These are phyloP conservation scores for Scomber colias DNA, from an alignment of 2,113 vertebrate genomes.

Conservation along the genomic window DNA sequence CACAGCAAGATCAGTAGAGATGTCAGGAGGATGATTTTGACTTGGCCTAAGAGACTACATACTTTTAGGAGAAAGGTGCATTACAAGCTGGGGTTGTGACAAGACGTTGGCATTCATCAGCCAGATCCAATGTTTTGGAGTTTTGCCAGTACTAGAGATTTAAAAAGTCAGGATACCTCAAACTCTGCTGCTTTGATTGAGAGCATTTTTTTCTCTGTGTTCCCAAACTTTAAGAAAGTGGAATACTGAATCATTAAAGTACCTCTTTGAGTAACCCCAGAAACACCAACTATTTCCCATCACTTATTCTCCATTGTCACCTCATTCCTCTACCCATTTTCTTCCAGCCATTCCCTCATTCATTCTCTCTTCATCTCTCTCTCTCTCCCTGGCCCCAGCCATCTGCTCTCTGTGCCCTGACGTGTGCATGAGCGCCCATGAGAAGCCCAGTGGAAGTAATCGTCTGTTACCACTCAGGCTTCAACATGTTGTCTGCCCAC, in stretches of 20 bases:
- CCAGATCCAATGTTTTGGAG: background rate
- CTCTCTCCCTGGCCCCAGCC: slow-evolving; percentile 63
- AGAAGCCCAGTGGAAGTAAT: slow-evolving; percentile 80
- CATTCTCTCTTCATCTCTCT: slow-evolving; percentile 25
- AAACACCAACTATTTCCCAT: background rate
- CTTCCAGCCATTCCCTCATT: slow-evolving; percentile 34
- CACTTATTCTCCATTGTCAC: slow-evolving; percentile 33
- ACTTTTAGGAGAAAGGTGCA: too few relatives aligned
- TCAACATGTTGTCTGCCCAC: slow-evolving; percentile 77
- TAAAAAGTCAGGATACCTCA: background rate
- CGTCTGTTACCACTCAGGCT: slow-evolving; percentile 77
- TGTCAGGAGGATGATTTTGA: too few relatives aligned
- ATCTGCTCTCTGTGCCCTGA: slow-evolving; percentile 77
- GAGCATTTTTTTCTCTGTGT: background rate
- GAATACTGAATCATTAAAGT: background rate
- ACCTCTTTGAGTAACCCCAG: background rate
- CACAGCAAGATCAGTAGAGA: too few relatives aligned
- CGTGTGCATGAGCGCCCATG: slow-evolving; percentile 73
- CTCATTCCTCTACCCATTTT: slow-evolving; percentile 29
- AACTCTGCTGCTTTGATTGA: background rate
- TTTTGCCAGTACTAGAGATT: too few relatives aligned
- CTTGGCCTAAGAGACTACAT: too few relatives aligned
- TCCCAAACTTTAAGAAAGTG: background rate
- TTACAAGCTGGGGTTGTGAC: too few relatives aligned
- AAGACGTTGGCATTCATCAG: background rate